Evolutionary conservation across 2,888 invertebrate genomes (phyloP), one percentile per base, ranked within the genome.

Genomic region (Omphaloscelis lunosa): DNA sequence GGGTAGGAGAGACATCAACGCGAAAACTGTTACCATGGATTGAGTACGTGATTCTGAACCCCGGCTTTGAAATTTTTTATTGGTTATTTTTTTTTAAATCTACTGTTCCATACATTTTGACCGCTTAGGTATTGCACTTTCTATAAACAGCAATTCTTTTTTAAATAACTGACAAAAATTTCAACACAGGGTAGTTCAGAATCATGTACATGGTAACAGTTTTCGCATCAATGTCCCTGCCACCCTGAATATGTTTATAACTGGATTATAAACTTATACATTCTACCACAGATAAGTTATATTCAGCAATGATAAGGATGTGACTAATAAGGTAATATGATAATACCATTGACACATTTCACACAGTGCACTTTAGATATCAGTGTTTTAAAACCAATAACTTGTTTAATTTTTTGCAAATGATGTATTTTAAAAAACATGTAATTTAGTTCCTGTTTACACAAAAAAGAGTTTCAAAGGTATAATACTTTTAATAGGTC

Each of bases 261-360:
- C n/a, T 11, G 23, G 48, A 65, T 61, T 67, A 80, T 34, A 6
- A 58, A 56, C 23, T 15, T 61, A 53, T 80, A 59, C 17, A 69
- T 77, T 59, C 34, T 23, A 27, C n/a, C 15, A 39, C 12, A 77
- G 78, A 80, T 70, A 83, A 61, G 39, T 70, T 23, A 59, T 29
- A 68, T 68, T 82, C 34, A 5, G 6, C 4, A 4, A 2, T 63
- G 80, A 79, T 81, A 79, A 72, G 39, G n/a, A 15, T 3, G 29
- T 81, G 84, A 72, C 51, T 78, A 79, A 84, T 68, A 72, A 39
- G 39, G 53, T 23, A 56, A 68, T 51, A 51, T 67, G 23, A 83
- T 78, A 58, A 39, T 27, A 58, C 6, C 11, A 39, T 34, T 15
- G 39, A 67, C 51, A 61, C 2, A 20, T 41, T 80, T 53, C 29